phyloP scores from a whole-genome alignment of 2,113 vertebrate genomes.

The Camelus bactrianus region DNA sequence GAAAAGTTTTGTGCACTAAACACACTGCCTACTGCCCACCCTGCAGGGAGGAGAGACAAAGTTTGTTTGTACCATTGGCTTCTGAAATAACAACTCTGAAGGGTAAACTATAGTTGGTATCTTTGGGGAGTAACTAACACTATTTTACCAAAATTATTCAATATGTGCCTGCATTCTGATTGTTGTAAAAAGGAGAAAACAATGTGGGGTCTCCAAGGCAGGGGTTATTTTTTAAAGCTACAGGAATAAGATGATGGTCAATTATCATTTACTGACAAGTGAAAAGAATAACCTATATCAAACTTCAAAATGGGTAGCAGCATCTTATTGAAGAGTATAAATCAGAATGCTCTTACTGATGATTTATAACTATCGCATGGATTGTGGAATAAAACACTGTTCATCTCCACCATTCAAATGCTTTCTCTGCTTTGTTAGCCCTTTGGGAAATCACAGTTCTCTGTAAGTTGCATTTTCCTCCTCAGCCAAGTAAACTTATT shows the following conservation, averaged over 20 bases:
- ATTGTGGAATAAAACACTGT: conserved; percentile 52
- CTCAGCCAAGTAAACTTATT: conserved; percentile 68
- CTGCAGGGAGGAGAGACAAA: neutral
- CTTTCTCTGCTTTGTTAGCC: conserved; percentile 48
- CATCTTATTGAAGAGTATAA: conserved; percentile 46
- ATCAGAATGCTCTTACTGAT: neutral
- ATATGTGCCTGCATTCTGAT: neutral
- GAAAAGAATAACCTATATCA: neutral
- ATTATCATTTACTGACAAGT: neutral
- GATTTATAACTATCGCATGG: conserved; percentile 43
- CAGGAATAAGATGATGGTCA: conserved; percentile 30
- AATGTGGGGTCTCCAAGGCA: neutral
- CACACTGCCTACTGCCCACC: fast-evolving
- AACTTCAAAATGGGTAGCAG: neutral
- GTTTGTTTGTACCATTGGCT: neutral
- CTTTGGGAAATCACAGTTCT: conserved; percentile 68
- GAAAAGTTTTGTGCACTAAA: neutral
- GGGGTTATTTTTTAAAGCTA: conserved; percentile 18
- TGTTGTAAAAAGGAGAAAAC: neutral
- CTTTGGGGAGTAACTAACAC: neutral
- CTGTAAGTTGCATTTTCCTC: conserved; percentile 56
- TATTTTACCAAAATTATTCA: neutral
- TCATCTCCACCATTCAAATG: neutral
- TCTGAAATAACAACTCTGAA: conserved; percentile 58
- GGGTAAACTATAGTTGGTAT: neutral